phyloP scores from a whole-genome alignment of 2,888 invertebrate genomes.

The Leptodirus hochenwartii region DNA sequence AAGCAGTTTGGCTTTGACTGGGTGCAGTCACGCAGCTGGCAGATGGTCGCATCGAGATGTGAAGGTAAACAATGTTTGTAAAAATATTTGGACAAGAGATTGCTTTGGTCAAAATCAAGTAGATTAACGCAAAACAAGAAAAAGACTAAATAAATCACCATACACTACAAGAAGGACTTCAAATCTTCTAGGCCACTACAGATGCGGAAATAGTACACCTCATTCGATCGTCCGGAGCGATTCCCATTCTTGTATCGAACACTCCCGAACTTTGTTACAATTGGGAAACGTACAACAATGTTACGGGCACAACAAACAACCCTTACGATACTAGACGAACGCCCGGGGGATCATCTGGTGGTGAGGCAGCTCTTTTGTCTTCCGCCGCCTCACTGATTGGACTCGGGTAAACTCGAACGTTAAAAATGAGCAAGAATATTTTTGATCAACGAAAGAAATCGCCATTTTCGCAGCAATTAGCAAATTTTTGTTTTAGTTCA shows the following conservation, averaged over 20 bases:
- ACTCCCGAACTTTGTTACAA: slow-evolving; percentile 79
- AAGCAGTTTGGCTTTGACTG: slow-evolving; percentile 52
- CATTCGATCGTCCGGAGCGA: slow-evolving; percentile 47
- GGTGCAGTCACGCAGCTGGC: slow-evolving; percentile 9
- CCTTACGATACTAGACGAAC: slow-evolving; percentile 60
- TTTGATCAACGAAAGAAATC: too few species aligned
- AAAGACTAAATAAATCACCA: too few species aligned
- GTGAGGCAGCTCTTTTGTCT: slow-evolving; percentile 59
- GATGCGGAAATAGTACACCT: slow-evolving; percentile 33
- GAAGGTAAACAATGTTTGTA: too few species aligned
- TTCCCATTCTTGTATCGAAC: slow-evolving; percentile 67
- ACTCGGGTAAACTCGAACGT: too few species aligned
- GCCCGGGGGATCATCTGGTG: slow-evolving; percentile 79
- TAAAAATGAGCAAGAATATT: too few species aligned
- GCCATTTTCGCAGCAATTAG: too few species aligned
- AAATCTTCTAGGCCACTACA: slow-evolving; percentile 25
- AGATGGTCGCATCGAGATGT: too few species aligned
- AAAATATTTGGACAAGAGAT: too few species aligned
- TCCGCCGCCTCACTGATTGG: slow-evolving; percentile 63
- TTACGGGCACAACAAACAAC: slow-evolving; percentile 64
- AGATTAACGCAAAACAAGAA: too few species aligned
- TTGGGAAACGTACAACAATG: slow-evolving; percentile 66
- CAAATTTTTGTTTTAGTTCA: slow-evolving; percentile 60
- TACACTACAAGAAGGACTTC: too few species aligned
- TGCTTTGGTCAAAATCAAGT: too few species aligned